Conservation (phyloP, 2,797 vertebrate species). For the Discoglossus pictus region DNA sequence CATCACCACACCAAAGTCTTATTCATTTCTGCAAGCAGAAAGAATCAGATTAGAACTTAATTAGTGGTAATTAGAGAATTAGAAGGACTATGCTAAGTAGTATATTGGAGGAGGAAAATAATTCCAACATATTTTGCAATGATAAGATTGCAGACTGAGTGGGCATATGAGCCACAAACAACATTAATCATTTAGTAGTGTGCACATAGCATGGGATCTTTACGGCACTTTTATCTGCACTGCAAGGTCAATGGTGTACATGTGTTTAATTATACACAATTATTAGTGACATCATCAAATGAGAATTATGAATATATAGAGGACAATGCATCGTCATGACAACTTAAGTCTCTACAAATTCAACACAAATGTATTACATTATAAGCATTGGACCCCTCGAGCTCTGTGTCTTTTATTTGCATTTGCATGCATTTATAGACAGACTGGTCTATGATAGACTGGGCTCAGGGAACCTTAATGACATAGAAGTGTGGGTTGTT, state of each 20-base stretch:
- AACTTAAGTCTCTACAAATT: too few species aligned
- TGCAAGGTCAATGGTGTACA: constrained; percentile 34
- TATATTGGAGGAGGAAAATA: constrained; percentile 20
- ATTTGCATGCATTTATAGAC: too few species aligned
- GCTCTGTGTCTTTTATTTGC: too few species aligned
- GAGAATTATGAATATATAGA: too few species aligned
- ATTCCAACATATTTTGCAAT: constrained; percentile 11
- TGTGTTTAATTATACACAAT: constrained; percentile 7
- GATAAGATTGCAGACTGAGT: constrained; percentile 23
- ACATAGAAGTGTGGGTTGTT: too few species aligned
- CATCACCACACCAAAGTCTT: constrained; percentile 59
- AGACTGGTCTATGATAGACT: too few species aligned
- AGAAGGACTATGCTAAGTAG: constrained; percentile 33
- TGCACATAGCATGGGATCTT: constrained; percentile 5
- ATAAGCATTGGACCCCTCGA: too few species aligned
- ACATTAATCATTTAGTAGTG: constrained; percentile 26
- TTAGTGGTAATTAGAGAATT: constrained; percentile 37
- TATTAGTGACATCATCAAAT: too few species aligned
- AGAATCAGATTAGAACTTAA: constrained; percentile 42
- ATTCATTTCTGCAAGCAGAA: constrained; percentile 41
- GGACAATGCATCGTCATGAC: too few species aligned
- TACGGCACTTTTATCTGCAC: constrained; percentile 15
- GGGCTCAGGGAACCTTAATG: too few species aligned
- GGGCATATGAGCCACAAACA: not conserved
- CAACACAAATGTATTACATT: too few species aligned